Evolutionary conservation across 2,888 invertebrate species (phyloP).

Genomic region (Plemyria rubiginata): DNA sequence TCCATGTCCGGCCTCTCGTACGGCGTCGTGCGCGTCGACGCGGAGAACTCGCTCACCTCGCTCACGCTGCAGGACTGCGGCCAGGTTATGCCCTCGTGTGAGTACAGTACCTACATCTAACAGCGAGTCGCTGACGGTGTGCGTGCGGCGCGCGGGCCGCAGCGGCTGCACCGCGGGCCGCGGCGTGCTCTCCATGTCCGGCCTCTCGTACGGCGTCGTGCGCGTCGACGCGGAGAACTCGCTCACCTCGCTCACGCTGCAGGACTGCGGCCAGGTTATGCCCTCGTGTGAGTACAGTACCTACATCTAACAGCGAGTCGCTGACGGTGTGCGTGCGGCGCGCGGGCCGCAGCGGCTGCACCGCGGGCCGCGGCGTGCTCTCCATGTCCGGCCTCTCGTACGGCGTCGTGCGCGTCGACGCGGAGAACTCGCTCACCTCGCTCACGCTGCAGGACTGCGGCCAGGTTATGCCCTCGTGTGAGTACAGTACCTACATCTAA

Average conservation of each 20-base stretch:
- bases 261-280: conserved; percentile 99
- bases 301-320: conserved; percentile 98
- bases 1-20: conserved; percentile 99
- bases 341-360: conserved; percentile 97
- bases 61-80: conserved; percentile 99
- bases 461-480: conserved; percentile 98
- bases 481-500: conserved; percentile 98
- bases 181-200: too few relatives aligned
- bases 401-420: too few relatives aligned
- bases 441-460: conserved; percentile 99
- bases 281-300: conserved; percentile 97
- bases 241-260: conserved; percentile 96
- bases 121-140: conserved; percentile 98
- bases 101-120: too few relatives aligned
- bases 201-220: too few relatives aligned
- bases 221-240: too few relatives aligned
- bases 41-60: conserved; percentile 99
- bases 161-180: too few relatives aligned
- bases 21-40: conserved; percentile 99
- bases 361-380: too few relatives aligned
- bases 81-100: conserved; percentile 98
- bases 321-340: conserved; percentile 97
- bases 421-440: too few relatives aligned
- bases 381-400: too few relatives aligned
- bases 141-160: conserved; percentile 96